Base-by-base conservation (phyloP, 2,797 vertebrate genomes). In the Fundulus diaphanus region DNA sequence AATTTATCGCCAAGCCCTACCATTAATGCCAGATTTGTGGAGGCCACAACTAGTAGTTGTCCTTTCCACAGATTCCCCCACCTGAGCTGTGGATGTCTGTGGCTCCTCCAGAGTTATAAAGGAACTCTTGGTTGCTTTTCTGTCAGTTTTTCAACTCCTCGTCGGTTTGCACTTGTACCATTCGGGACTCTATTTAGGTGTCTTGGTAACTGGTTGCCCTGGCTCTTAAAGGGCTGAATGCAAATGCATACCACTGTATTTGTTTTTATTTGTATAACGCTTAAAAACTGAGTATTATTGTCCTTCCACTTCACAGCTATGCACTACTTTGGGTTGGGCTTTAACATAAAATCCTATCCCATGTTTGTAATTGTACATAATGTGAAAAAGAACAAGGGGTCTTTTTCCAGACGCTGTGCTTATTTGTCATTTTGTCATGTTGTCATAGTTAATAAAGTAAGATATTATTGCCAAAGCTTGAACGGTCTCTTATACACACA, bases 391-490 rank as follows among this genome's bases (percentile, higher is more conserved):
- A 0, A 12, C 9, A 63, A 37, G 9, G 59, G 33, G 8, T 11
- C 33, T 5, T 24, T 37, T 63, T 24, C 22, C 37, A 37, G 59
- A 24, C 1, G 2, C n/a, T 13, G 3, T 42, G 8, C 18, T 61
- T 40, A 78, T 65, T 70, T 29, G 69, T 29, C 68, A 3, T 54
- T 68, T 61, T 51, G 18, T 40, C 70, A 22, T 42, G 52, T 68
- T 77, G 31, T 52, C 46, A 22, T 15, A 7, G 35, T 54, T 65
- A 1, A 51, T 70, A 42, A 74, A 82, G 54, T 54, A 69, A 56
- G 24, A n/a, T 59, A 29, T 37, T 72, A 79, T 63, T 24, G n/a
- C 37, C 27, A 31, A 67, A 68, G 66, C 49, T 65, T 48, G 37
- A 20, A 68, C 46, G 24, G 8, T 29, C 40, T 66, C 37, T 49